These are phyloP conservation scores for Rachycentron canadum DNA, from an alignment of 2,797 vertebrate genomes.

Conservation along the genomic window DNA sequence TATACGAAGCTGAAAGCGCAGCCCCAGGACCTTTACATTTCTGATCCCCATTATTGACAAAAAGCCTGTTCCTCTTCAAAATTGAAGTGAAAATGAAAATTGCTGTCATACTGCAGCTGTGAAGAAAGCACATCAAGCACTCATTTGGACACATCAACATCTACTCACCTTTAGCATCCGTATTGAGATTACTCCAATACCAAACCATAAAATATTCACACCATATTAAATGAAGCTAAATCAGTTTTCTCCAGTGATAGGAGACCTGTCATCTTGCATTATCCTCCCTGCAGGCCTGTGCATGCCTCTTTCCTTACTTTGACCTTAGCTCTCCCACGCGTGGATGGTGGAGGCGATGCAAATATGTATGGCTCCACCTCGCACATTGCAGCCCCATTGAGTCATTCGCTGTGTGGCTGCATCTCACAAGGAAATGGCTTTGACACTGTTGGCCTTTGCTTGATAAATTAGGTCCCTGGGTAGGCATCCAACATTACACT, in stretches of 20 bases:
- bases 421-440: conserved; percentile 70
- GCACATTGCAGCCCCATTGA: conserved; percentile 63
- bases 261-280: conserved; percentile 56
- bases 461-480: conserved; percentile 79
- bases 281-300: conserved; percentile 38
- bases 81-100: conserved; percentile 35
- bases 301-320: conserved; percentile 47
- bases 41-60: conserved; percentile 15
- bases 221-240: conserved; percentile 56
- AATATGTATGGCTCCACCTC: conserved; percentile 41
- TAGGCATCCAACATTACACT: conserved; percentile 63
- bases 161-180: conserved; percentile 18
- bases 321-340: conserved; percentile 40
- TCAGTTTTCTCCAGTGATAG: conserved; percentile 54
- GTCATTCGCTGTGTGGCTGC: conserved; percentile 61
- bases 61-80: conserved; percentile 20
- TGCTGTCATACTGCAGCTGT: not conserved
- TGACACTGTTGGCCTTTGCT: conserved; percentile 76
- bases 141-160: conserved; percentile 33
- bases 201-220: conserved; percentile 56
- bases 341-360: conserved; percentile 28
- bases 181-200: conserved; percentile 28
- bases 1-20: conserved; percentile 15
- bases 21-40: conserved; percentile 6
- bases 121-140: conserved; percentile 23